Evolutionary conservation across 2,888 invertebrate species (phyloP).

Genomic region (Megastigmus dorsalis): DNA sequence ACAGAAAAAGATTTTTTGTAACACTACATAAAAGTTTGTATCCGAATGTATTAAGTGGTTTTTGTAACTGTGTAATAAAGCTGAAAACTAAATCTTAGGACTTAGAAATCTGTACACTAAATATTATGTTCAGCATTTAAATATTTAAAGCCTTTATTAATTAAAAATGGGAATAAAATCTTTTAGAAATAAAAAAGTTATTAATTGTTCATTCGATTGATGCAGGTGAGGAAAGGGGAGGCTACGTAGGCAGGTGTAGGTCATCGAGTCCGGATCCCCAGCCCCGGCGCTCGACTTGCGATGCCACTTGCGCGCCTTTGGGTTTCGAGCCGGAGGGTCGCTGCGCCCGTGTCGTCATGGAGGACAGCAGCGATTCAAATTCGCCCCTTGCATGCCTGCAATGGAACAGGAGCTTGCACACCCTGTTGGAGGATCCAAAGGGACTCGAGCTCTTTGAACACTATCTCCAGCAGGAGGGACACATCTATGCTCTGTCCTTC

Average conservation of each 20-base stretch:
- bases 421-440: constrained; percentile 89
- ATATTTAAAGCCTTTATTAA: too few species aligned
- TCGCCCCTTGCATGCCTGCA: constrained; percentile 85
- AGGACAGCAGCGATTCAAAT: constrained; percentile 76
- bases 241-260: constrained; percentile 67
- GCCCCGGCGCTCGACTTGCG: constrained; percentile 65
- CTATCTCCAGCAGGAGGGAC: constrained; percentile 87
- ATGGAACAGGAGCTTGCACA: constrained; percentile 91
- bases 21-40: too few species aligned
- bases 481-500: constrained; percentile 88
- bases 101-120: too few species aligned
- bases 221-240: constrained; percentile 73
- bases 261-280: constrained; percentile 64
- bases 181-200: too few species aligned
- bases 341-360: constrained; percentile 73
- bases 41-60: too few species aligned
- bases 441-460: constrained; percentile 91
- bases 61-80: too few species aligned
- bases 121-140: too few species aligned
- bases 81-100: too few species aligned
- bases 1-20: too few species aligned
- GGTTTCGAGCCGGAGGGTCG: constrained; percentile 79
- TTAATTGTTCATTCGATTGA: too few species aligned
- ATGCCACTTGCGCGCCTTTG: constrained; percentile 74
- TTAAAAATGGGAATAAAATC: too few species aligned